Conservation (phyloP, 2,113 vertebrate genomes). For the Solea solea region DNA sequence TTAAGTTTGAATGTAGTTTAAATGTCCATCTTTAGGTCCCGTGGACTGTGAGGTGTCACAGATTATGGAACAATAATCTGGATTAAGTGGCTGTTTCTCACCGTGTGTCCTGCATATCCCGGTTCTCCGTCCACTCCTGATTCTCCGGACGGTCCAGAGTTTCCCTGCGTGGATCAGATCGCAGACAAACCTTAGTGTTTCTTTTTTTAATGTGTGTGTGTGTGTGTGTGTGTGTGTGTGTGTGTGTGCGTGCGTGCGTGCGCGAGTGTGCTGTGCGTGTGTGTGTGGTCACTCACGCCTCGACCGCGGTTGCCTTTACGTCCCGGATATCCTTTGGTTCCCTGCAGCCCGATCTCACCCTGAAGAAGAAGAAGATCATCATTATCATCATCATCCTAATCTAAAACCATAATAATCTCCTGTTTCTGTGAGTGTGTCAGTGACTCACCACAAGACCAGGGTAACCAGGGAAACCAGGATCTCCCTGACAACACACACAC, state of each 20-base stretch:
- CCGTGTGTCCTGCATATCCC: slow-evolving; percentile 83
- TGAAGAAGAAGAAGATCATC: slow-evolving; percentile 57
- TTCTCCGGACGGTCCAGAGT: slow-evolving; percentile 78
- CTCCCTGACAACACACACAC: slow-evolving; percentile 74
- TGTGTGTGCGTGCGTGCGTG: fast-evolving
- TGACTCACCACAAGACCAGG: slow-evolving; percentile 83
- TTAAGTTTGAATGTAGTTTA: no score
- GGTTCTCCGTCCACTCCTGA: slow-evolving; percentile 78
- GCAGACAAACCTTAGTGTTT: neutral
- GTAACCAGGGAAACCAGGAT: slow-evolving; percentile 85
- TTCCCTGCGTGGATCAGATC: slow-evolving; percentile 75
- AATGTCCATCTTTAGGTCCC: no score
- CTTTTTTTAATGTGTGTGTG: no score
- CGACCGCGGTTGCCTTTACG: slow-evolving; percentile 85
- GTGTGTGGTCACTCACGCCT: slow-evolving; percentile 71
- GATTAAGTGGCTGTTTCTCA: slow-evolving; percentile 54
- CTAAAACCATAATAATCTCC: no score
- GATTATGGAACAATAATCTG: no score
- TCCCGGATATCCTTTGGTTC: slow-evolving; percentile 80
- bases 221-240: neutral
- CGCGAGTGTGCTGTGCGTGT: fast-evolving
- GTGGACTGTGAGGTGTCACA: no score
- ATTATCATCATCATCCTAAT: neutral
- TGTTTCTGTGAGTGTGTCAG: neutral
- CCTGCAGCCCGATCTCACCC: slow-evolving; percentile 84